Base-by-base conservation (phyloP, 1,140 invertebrate genomes). In the Whitmania pigra region DNA sequence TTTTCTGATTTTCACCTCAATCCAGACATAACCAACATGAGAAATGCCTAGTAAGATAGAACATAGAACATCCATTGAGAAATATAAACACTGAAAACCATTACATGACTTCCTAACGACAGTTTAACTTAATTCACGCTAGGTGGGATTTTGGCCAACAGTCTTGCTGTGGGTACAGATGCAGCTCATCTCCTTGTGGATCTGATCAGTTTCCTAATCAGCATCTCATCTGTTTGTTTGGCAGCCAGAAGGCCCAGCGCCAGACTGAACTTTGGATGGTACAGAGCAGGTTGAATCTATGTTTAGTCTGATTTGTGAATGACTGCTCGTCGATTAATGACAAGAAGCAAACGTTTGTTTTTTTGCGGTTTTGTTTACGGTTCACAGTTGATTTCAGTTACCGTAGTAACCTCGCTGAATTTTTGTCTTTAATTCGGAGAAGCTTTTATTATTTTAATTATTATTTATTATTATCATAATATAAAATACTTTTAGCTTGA, bases 141-240 rank as follows among this genome's bases (percentile, higher is more conserved):
- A 92, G 94, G 94, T 84, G 94, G 94, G 60, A 85, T 90, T 76
- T 78, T 93, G 79, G 93, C 94, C 27, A 89, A 90, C 77, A 95
- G 92, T 86, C 87, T 98, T 77, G 94, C 94, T 36, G 93, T 97
- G 75, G 90, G 93, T 31, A 96, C 95, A 27, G 95, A 98, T 83
- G 94, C 94, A 18, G 94, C 94, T 25, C 95, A 98, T 84, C 85
- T 98, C 67, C 84, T 97, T 67, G 97, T 93, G 72, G 95, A 97
- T 83, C 93, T 98, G 80, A 93, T 92, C 54, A 92, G 91, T 78
- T 97, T 97, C 83, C 91, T 97, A 88, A 97, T 97, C 82, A 97
- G 93, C n/a, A 82, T 97, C 53, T 91, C 96, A 83, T 91, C 94
- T 7, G 83, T 97, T 74, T 96, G 91, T 87, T 87, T 98, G 29